Base-by-base conservation (phyloP, 2,113 vertebrate species). In the Phaethon lepturus region DNA sequence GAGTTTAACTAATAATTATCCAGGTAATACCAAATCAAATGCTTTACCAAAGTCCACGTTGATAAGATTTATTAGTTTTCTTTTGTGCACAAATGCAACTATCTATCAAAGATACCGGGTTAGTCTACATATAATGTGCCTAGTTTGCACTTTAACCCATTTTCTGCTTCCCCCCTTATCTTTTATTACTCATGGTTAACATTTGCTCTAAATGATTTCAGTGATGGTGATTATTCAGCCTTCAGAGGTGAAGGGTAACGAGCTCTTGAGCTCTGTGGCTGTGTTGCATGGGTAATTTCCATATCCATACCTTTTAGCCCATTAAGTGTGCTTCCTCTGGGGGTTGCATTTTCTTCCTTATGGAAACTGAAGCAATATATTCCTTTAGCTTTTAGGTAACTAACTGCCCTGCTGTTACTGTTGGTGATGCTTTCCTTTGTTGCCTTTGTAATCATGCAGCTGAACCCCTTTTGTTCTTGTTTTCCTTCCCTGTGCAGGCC, bases 21-120 rank as follows among this genome's bases (percentile, higher is more conserved):
- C 33, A 82, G 24, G 42, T 71, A 83, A 86, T 76, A 64, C 13
- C 4, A 62, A 91, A 62, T 83, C n/a, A 92, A 83, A 73, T 69
- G 11, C n/a, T 90, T 94, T 96, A 71, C 88, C 93, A 69, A 97
- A 94, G 95, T 97, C 55, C 92, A 74, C 5, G 28, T 6, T 86
- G 90, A 95, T 96, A 97, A 86, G 74, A 71, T 88, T 77, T 88
- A 71, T 82, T 80, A 67, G 63, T 73, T 92, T 83, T 93, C 55
- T 42, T 86, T 94, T 90, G 85, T 92, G 67, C 3, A 2, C 26
- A 47, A 69, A 66, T 62, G 40, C 24, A 69, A 62, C 45, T 90
- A 64, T 64, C 93, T 91, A 93, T 73, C 87, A 79, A 88, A 79
- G 74, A 66, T 55, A 73, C 1, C 31, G 66, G 29, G 26, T 58